Evolutionary conservation across 2,888 invertebrate species (phyloP), one percentile per base, ranked within the genome.

Genomic region (Netelia melanura): DNA sequence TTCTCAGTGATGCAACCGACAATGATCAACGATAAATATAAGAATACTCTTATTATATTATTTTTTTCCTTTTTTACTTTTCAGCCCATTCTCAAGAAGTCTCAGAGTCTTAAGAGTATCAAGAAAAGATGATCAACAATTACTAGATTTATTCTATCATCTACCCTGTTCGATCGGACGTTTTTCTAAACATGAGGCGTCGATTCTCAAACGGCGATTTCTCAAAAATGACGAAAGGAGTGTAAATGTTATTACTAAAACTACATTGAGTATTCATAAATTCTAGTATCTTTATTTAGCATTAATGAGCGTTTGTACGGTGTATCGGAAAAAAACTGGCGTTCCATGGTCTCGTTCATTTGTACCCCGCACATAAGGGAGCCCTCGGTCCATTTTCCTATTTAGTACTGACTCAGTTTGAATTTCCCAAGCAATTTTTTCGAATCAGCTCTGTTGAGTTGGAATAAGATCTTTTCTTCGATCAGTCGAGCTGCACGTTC

Each of bases 401-500:
- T 79, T 90, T 94, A 95, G 21, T 94, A 91, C 94, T 97, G 97
- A 95, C 95, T 95, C 72, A 96, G 83, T 93, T 95, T 96, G 90
- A 95, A 97, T 92, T 95, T 95, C 11, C 88, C 88, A 82, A 86
- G 82, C 17, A 95, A 90, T 86, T 94, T 93, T 23, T 84, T 88
- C 14, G 90, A 93, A 89, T 96, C 96, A 72, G 95, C 94, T 71
- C 96, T 95, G 92, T 97, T 95, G 11, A 98, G 93, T 87, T 97
- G 96, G 81, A 94, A 95, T 14, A 98, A 92, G 85, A 98, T 92
- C 91, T 96, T 96, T 71, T 97, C 96, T 94, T 99, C 98, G 86
- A 99, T 96, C 91, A 95, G 95, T 90, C 98, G 97, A 0, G 98
- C 96, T 0, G 99, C 99, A 64, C 96, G 95, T 87, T 97, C 94